phyloP scores from a whole-genome alignment of 1,140 invertebrate genomes.

The Polypedilum vanderplanki region DNA sequence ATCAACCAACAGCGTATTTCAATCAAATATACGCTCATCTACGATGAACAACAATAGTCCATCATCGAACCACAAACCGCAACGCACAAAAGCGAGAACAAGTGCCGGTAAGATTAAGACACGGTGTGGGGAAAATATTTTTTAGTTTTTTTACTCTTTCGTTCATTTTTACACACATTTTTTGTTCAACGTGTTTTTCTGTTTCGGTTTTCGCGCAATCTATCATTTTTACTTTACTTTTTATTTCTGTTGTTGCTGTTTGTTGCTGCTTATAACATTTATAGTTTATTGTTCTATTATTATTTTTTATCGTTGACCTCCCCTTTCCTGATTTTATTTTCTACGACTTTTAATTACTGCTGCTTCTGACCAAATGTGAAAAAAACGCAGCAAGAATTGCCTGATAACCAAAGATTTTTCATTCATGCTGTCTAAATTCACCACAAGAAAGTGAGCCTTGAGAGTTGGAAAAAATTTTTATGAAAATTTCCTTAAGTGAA shows the following conservation, averaged over 20 bases:
- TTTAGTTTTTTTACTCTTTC: neutral
- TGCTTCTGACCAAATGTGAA: neutral
- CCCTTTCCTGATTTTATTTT: constrained; percentile 1
- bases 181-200: constrained; percentile 8
- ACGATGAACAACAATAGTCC: constrained; percentile 32
- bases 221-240: neutral
- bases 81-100: constrained; percentile 43
- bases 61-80: constrained; percentile 36
- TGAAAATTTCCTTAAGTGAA: neutral
- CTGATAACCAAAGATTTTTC: constrained; percentile 28
- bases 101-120: constrained; percentile 44
- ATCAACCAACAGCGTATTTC: constrained; percentile 29
- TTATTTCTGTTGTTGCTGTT: neutral
- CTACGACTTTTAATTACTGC: neutral
- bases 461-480: neutral
- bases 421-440: neutral
- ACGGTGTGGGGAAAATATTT: constrained; percentile 40
- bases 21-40: constrained; percentile 31
- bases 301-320: constrained; percentile 26
- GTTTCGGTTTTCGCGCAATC: neutral
- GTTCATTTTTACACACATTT: constrained; percentile 23
- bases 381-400: constrained; percentile 15
- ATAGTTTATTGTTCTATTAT: constrained; percentile 19
- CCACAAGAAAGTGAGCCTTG: neutral
- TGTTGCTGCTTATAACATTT: constrained; percentile 5